Percentiles rank a stretch among this genome's conserved stretches.
Evolutionary conservation across 2,888 invertebrate species (phyloP).

Genomic region (Acrobasis consociella): DNA sequence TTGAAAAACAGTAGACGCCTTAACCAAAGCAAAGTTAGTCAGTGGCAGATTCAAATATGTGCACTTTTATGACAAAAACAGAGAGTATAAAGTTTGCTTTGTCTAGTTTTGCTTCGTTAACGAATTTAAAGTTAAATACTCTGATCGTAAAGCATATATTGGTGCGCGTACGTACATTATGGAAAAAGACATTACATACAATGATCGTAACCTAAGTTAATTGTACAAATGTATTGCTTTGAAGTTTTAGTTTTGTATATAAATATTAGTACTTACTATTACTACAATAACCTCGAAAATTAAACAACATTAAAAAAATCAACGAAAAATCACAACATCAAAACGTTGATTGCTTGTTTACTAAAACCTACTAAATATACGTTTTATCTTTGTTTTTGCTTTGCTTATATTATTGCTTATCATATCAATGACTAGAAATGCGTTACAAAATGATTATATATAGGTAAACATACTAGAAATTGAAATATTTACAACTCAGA

Average conservation of each 20-base stretch:
- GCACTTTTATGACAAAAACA: neutral
- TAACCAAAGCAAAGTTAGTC: neutral
- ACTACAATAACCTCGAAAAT: neutral
- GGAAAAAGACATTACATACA: constrained; percentile 3
- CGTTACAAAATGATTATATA: neutral
- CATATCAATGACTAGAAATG: constrained; percentile 2
- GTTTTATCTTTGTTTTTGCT: neutral
- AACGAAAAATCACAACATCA: constrained; percentile 4
- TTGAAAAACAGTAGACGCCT: too few relatives aligned
- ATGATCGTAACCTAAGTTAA: constrained; percentile 6
- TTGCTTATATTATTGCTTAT: neutral
- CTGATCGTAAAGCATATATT: neutral
- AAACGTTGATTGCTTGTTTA: neutral
- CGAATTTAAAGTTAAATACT: too few relatives aligned
- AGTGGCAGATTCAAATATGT: neutral
- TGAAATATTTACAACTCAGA: neutral
- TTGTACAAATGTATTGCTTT: constrained; percentile 32
- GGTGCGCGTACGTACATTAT: neutral
- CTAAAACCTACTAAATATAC: neutral
- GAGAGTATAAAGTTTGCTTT: neutral
- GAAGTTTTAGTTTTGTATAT: constrained; percentile 10
- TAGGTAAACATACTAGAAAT: neutral
- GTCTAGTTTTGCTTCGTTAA: too few relatives aligned
- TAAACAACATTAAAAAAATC: neutral
- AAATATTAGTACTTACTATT: neutral